These are phyloP conservation scores for Epizoanthus scotinus DNA, from an alignment of 92 coral and sea anemone genomes.

Conservation along the genomic window DNA sequence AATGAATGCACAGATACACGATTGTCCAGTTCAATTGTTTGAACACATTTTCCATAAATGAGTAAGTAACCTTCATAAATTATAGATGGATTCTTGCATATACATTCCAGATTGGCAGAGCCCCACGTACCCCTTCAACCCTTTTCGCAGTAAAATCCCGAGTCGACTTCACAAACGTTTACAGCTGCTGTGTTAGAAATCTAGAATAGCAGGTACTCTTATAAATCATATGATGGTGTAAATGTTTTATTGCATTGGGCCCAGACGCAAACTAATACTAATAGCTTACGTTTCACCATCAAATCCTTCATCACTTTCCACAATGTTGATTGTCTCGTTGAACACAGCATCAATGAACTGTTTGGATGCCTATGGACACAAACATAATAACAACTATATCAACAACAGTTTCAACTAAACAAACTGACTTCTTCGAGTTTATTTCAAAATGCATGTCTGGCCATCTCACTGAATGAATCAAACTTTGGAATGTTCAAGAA, in stretches of 20 bases:
- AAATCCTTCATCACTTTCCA: conserved; percentile 94
- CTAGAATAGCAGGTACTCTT: too few species aligned
- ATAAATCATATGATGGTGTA: too few species aligned
- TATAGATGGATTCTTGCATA: too few species aligned
- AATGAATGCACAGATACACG: too few species aligned
- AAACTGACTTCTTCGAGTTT: too few species aligned
- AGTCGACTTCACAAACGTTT: too few species aligned
- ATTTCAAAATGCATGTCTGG: too few species aligned
- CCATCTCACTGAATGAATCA: not conserved
- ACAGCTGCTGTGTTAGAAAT: too few species aligned
- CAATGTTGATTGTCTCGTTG: conserved; percentile 92
- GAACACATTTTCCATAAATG: too few species aligned
- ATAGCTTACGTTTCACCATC: conserved; percentile 96
- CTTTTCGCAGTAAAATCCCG: not conserved
- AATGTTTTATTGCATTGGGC: not conserved
- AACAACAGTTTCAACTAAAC: not conserved
- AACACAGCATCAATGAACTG: conserved; percentile 94
- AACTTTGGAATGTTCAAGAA: not conserved
- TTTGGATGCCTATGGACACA: conserved; percentile 75
- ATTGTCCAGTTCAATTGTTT: too few species aligned
- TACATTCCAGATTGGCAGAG: too few species aligned
- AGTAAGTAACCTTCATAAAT: too few species aligned
- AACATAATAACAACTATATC: not conserved
- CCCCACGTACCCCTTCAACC: not conserved
- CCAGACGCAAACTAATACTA: not conserved